A percentile compares a stretch with the other conserved stretches of the same genome.
phyloP scores from a whole-genome alignment of 2,113 vertebrate species.

The Galeopterus variegatus region DNA sequence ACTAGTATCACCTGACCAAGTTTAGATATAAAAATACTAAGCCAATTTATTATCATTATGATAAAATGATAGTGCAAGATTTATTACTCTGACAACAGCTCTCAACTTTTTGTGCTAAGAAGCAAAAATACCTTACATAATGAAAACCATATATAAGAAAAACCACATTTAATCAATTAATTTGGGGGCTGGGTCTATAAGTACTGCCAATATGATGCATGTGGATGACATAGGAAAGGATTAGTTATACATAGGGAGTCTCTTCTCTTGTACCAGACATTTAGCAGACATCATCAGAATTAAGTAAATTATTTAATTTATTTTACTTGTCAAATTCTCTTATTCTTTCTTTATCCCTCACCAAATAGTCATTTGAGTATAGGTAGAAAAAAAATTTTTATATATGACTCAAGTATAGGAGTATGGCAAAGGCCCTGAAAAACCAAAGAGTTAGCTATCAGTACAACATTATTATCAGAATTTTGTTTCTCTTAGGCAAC shows the following conservation, averaged over 20 bases:
- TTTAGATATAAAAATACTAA: constrained; percentile 10
- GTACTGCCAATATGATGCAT: background rate
- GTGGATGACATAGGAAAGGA: background rate
- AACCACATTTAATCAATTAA: background rate
- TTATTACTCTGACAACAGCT: background rate
- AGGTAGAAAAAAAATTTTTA: background rate
- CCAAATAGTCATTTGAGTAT: constrained; percentile 9
- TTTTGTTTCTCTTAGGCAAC: constrained; percentile 8
- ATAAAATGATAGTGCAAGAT: background rate
- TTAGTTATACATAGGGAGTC: background rate
- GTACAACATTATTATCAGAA: constrained; percentile 2
- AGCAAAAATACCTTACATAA: background rate
- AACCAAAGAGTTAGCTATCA: background rate
- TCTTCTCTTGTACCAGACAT: background rate
- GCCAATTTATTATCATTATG: constrained; percentile 44
- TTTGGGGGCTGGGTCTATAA: background rate
- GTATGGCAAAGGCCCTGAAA: background rate
- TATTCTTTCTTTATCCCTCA: background rate
- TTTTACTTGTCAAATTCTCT: background rate
- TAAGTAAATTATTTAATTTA: constrained; percentile 1
- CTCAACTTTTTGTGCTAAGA: constrained; percentile 48
- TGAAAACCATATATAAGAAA: constrained; percentile 4
- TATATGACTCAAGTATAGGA: constrained; percentile 1
- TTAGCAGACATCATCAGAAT: constrained; percentile 43
- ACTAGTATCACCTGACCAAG: background rate